Conservation (phyloP, 1,140 invertebrate genomes). For the Manduca sexta region DNA sequence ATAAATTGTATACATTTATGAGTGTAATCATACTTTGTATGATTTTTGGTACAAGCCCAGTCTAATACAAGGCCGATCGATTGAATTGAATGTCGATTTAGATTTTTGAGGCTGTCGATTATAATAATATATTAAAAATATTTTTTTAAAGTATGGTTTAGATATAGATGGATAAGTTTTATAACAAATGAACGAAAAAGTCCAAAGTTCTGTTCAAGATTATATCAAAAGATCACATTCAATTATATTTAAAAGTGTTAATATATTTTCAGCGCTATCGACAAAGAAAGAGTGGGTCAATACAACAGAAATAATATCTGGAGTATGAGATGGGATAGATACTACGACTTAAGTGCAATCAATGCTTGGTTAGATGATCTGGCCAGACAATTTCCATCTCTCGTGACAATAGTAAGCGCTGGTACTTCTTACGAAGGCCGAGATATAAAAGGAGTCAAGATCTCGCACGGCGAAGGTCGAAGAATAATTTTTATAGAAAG, state of each 20-base stretch:
- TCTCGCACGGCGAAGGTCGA: constrained; percentile 73
- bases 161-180: too few relatives aligned
- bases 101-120: too few relatives aligned
- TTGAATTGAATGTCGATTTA: too few relatives aligned
- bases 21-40: neutral
- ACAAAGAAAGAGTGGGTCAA: constrained; percentile 32
- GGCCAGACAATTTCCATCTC: constrained; percentile 52
- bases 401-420: constrained; percentile 61
- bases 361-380: constrained; percentile 65
- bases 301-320: constrained; percentile 32
- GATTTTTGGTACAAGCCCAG: too few relatives aligned
- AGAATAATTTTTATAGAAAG: constrained; percentile 69
- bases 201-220: too few relatives aligned
- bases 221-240: too few relatives aligned
- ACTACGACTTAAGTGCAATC: constrained; percentile 68
- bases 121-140: too few relatives aligned
- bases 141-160: too few relatives aligned
- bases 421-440: constrained; percentile 76
- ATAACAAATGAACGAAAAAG: too few relatives aligned
- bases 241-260: neutral
- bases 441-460: constrained; percentile 76
- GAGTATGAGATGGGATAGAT: constrained; percentile 66
- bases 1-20: too few relatives aligned
- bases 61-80: too few relatives aligned
- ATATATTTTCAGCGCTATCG: constrained; percentile 36